A percentile compares a stretch with the other conserved stretches of the same genome.
Evolutionary conservation across 1,140 invertebrate genomes (phyloP).

Genomic region (Lutraria rhynchaena): DNA sequence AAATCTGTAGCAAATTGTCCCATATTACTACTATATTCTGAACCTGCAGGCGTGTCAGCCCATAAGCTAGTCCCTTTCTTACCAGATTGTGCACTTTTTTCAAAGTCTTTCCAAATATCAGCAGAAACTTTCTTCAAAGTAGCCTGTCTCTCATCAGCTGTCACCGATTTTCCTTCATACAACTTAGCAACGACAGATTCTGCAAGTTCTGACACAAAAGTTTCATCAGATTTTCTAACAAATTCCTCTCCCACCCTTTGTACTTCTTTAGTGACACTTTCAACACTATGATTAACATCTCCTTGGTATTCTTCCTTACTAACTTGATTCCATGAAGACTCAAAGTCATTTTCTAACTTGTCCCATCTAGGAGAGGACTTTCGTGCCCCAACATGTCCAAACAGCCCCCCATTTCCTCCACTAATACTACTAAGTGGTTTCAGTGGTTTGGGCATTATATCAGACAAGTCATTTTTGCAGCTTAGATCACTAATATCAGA

Average conservation of each 20-base stretch:
- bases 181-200: constrained; percentile 64
- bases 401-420: neutral
- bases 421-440: neutral
- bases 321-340: constrained; percentile 13
- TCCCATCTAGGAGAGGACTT: constrained; percentile 13
- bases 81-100: constrained; percentile 28
- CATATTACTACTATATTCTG: constrained; percentile 45
- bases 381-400: constrained; percentile 11
- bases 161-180: constrained; percentile 54
- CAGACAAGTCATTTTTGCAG: constrained; percentile 58
- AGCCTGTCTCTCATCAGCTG: constrained; percentile 35
- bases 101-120: constrained; percentile 67
- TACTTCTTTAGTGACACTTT: constrained; percentile 24
- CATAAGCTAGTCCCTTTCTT: constrained; percentile 37
- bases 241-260: constrained; percentile 46
- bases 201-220: constrained; percentile 63
- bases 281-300: neutral
- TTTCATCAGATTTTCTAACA: constrained; percentile 54
- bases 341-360: constrained; percentile 36
- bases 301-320: constrained; percentile 13
- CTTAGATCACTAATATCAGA: constrained; percentile 69
- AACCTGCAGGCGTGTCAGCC: constrained; percentile 48
- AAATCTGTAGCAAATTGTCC: constrained; percentile 57
- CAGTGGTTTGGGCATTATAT: constrained; percentile 57
- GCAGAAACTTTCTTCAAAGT: constrained; percentile 55